Base-by-base conservation (phyloP, 2,113 vertebrate species). In the Sprattus sprattus region DNA sequence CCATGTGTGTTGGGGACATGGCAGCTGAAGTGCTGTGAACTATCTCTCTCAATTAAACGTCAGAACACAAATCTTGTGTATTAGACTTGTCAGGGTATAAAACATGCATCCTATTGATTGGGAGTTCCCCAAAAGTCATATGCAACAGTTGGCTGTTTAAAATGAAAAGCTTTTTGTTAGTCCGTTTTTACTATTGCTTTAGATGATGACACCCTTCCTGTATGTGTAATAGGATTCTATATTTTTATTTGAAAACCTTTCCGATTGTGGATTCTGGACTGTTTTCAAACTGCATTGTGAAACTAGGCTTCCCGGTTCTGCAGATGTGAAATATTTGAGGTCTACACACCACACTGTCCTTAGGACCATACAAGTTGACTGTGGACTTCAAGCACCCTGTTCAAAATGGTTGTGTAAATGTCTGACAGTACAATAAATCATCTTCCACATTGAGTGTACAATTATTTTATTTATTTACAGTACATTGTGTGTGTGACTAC, bases 241-340 rank as follows among this genome's bases (percentile, higher is more conserved):
- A 71, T 78, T 78, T 78, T 78, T 78, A 78, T 78, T 78, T 78
- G 25, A 78, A 78, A 78, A 78, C 71, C 71, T 44, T 78, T 78
- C 71, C 28, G 16, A 11, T 39, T 32, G 32, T 78, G 28, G n/a
- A 67, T 25, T 47, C 39, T 25, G 0, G 28, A 16, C 71, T 75
- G 2, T 32, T 71, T 11, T 4, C 2, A 44, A 78, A 78, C 13
- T 3, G 3, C 15, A 32, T 39, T 78, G 71, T 78, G 28, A 39
- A 15, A 78, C 28, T 32, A 78, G 28, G 71, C 32, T 78, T 78
- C 32, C 4, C 32, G 9, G 71, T 39, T 2, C 71, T 18, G 32
- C 71, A 4, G 71, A 10, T 78, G 25, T 78, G 71, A 78, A 78
- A 18, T 10, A n/a, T 16, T 39, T 28, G 64, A 25, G 6, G 71